Evolutionary conservation across 2,888 invertebrate species (phyloP).

Genomic region (Tanytarsus gracilentus): DNA sequence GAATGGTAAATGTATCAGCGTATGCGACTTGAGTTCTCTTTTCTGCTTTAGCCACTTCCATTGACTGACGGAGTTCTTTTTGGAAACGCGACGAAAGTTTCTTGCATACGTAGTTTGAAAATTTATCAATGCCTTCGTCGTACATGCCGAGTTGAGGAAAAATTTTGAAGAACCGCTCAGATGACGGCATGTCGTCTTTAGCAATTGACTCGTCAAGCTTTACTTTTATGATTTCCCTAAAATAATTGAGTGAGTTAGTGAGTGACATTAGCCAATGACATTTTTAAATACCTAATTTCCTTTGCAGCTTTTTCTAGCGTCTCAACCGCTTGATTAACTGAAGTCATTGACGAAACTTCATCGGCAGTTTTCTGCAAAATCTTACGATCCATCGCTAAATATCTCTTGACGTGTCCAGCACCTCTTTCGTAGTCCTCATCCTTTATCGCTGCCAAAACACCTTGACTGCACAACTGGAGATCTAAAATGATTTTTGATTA

Average conservation of each 20-base stretch:
- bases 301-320: slow-evolving; percentile 64
- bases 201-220: slow-evolving; percentile 89
- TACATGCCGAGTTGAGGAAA: slow-evolving; percentile 91
- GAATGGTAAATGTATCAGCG: slow-evolving; percentile 73
- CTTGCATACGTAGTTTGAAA: slow-evolving; percentile 74
- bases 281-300: slow-evolving; percentile 45
- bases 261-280: neutral
- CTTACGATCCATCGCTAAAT: slow-evolving; percentile 84
- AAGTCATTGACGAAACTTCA: slow-evolving; percentile 53
- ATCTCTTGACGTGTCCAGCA: slow-evolving; percentile 90
- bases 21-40: slow-evolving; percentile 67
- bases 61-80: slow-evolving; percentile 59
- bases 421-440: slow-evolving; percentile 95
- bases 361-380: slow-evolving; percentile 66
- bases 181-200: slow-evolving; percentile 76
- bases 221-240: slow-evolving; percentile 55
- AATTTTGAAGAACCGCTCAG: slow-evolving; percentile 93
- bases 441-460: slow-evolving; percentile 88
- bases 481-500: no score
- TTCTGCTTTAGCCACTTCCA: slow-evolving; percentile 56
- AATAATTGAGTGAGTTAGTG: neutral
- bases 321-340: slow-evolving; percentile 42
- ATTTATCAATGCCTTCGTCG: slow-evolving; percentile 77
- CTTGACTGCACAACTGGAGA: slow-evolving; percentile 89
- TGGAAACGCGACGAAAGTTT: slow-evolving; percentile 61